These are phyloP conservation scores for Omphaloscelis lunosa DNA, from an alignment of 2,888 invertebrate species.

Conservation along the genomic window DNA sequence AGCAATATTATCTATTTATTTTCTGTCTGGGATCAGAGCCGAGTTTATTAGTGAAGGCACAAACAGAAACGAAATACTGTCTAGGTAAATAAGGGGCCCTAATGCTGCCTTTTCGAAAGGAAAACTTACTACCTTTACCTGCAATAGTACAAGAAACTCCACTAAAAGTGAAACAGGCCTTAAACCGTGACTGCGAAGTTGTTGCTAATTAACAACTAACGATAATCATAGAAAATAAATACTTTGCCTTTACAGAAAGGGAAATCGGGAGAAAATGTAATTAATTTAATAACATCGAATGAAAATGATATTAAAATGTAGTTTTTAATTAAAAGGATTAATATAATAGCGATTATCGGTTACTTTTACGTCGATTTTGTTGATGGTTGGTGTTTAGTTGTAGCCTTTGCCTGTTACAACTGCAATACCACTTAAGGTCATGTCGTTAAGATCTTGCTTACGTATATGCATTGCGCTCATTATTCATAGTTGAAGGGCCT, in stretches of 20 bases:
- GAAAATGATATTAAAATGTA: conserved; percentile 23
- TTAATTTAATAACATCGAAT: conserved; percentile 38
- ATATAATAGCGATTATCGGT: background rate
- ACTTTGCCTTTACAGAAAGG: conserved; percentile 8
- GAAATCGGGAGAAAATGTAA: conserved; percentile 44
- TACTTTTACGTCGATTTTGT: background rate
- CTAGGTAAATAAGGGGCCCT: no score
- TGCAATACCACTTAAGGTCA: background rate
- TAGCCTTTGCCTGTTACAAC: background rate
- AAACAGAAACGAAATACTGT: no score
- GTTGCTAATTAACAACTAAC: conserved; percentile 25
- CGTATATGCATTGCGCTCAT: background rate
- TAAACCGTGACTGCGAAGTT: conserved; percentile 6
- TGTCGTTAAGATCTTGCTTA: background rate
- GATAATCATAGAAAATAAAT: conserved; percentile 25
- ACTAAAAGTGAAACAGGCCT: conserved; percentile 34
- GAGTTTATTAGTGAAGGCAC: no score
- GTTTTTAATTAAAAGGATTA: conserved; percentile 26
- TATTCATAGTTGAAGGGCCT: background rate
- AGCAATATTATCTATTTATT: no score
- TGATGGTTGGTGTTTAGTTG: no score
- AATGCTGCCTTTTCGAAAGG: background rate
- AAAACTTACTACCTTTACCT: background rate
- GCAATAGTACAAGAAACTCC: conserved; percentile 16
- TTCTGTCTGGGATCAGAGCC: no score